Evolutionary conservation across 2,113 vertebrate species (phyloP).

Genomic region (Planiliza haematocheilus): DNA sequence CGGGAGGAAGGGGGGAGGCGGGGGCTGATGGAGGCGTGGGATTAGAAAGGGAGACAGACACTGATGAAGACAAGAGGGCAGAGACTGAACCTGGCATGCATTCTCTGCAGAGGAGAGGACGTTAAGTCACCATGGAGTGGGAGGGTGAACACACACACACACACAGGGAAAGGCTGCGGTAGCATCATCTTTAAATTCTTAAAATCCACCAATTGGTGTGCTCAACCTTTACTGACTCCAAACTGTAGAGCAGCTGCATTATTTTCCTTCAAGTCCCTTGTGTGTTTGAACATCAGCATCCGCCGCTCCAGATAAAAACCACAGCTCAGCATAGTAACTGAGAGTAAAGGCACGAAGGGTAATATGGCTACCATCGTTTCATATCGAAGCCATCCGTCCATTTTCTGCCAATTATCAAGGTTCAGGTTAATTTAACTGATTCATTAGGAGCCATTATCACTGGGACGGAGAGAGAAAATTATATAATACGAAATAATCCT

Average conservation of each 20-base stretch:
- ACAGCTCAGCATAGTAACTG: too few species aligned
- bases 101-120: slow-evolving; percentile 5
- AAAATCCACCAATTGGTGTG: not conserved
- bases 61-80: not conserved
- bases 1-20: not conserved
- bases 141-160: not conserved
- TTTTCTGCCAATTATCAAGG: slow-evolving; percentile 1
- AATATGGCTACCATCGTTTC: too few species aligned
- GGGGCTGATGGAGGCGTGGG: not conserved
- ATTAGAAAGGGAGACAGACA: not conserved
- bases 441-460: not conserved
- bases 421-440: accelerated
- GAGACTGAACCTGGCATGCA: not conserved
- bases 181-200: too few species aligned
- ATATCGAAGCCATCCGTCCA: too few species aligned
- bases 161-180: not conserved
- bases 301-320: too few species aligned
- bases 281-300: slow-evolving; percentile 1
- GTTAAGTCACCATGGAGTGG: not conserved
- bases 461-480: not conserved
- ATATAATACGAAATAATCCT: too few species aligned
- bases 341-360: too few species aligned
- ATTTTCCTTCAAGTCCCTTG: slow-evolving; percentile 11
- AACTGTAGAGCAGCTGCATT: slow-evolving; percentile 2
- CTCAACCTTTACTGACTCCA: not conserved